Evolutionary conservation across 2,113 vertebrate genomes (phyloP).

Genomic region (Megalops atlanticus): DNA sequence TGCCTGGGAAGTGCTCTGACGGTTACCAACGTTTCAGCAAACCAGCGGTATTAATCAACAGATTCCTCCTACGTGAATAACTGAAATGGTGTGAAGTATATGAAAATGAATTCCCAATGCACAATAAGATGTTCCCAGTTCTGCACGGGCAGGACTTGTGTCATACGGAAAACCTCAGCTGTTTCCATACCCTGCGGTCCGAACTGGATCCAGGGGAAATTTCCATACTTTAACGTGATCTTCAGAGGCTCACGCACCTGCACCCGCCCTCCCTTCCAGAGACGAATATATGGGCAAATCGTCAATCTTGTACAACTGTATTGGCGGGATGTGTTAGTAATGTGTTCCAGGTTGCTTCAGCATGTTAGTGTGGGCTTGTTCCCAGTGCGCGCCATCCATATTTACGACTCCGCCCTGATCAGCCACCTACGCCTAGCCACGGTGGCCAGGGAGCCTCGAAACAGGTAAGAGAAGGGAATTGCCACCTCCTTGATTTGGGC

Average conservation of each 20-base stretch:
- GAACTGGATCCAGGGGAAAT: background rate
- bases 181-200: background rate
- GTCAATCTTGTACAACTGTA: background rate
- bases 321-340: background rate
- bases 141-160: background rate
- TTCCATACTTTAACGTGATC: background rate
- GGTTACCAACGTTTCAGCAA: background rate
- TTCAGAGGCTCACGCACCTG: background rate
- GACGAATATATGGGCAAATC: background rate
- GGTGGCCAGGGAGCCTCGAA: background rate
- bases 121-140: background rate
- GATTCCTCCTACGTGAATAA: background rate
- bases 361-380: background rate
- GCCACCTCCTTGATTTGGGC: background rate
- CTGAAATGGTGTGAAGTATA: background rate
- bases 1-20: background rate
- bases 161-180: background rate
- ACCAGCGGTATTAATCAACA: background rate
- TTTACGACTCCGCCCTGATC: background rate
- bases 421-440: background rate
- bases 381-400: background rate
- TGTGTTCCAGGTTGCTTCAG: slow-evolving; percentile 1
- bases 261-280: background rate
- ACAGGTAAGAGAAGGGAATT: too few species aligned
- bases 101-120: background rate